These are phyloP conservation scores for Onychomys arenicola DNA, from an alignment of 2,797 vertebrate genomes.

Conservation along the genomic window DNA sequence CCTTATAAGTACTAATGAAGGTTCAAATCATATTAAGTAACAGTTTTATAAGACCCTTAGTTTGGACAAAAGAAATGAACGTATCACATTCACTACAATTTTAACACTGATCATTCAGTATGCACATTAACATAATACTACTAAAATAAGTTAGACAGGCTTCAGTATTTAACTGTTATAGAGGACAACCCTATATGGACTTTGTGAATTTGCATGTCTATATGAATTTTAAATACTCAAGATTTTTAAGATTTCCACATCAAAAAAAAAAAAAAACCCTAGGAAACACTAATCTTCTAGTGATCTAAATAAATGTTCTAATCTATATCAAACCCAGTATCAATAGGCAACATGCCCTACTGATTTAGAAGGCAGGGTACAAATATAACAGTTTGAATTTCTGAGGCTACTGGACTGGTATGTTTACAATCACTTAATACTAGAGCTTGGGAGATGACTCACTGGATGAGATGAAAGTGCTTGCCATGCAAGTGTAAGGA, in stretches of 20 bases:
- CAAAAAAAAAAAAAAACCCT: constrained; percentile 44
- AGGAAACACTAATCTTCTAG: constrained; percentile 8
- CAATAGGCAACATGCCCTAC: neutral
- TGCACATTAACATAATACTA: neutral
- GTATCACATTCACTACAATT: neutral
- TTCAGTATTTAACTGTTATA: neutral
- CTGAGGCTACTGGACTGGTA: neutral
- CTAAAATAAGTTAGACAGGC: neutral
- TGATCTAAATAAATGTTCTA: constrained; percentile 14
- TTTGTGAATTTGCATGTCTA: neutral
- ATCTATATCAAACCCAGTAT: constrained; percentile 23
- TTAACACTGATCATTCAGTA: neutral
- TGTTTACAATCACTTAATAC: constrained; percentile 30
- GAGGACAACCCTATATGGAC: neutral
- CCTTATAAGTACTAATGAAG: constrained; percentile 63
- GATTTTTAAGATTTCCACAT: neutral
- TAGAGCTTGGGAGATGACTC: neutral
- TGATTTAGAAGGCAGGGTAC: neutral
- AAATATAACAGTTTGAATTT: constrained; percentile 36
- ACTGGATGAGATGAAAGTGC: neutral
- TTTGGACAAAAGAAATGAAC: constrained; percentile 34
- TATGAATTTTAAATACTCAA: neutral
- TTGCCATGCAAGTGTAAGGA: neutral
- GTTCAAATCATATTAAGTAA: constrained; percentile 55
- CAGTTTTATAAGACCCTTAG: constrained; percentile 35